Percentiles rank a stretch among this genome's conserved stretches.
Conservation (phyloP, 2,797 vertebrate genomes). For the Morus bassanus region DNA sequence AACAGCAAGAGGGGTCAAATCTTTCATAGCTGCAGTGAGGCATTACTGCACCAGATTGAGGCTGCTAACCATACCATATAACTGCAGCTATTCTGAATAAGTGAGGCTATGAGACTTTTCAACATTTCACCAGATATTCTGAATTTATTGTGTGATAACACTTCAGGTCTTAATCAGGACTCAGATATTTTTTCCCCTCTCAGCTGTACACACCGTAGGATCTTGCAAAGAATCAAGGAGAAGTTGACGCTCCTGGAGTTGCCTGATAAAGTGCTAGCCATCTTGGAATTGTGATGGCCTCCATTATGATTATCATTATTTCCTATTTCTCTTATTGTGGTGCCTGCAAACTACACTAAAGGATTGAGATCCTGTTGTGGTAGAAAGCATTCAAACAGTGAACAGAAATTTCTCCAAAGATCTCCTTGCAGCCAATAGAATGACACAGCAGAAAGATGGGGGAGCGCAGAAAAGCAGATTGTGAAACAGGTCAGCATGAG, state of each 20-base stretch:
- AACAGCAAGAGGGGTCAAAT: not conserved
- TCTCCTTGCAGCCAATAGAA: not conserved
- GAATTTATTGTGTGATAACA: not conserved
- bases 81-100: not conserved
- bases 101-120: not conserved
- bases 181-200: not conserved
- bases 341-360: not conserved
- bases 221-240: not conserved
- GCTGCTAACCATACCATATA: not conserved
- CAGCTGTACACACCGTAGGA: not conserved
- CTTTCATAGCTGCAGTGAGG: not conserved
- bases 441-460: not conserved
- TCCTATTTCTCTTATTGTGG: not conserved
- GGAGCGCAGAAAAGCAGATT: not conserved
- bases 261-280: not conserved
- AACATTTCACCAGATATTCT: not conserved
- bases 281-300: not conserved
- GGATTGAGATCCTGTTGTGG: not conserved
- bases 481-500: not conserved
- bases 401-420: not conserved
- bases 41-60: not conserved
- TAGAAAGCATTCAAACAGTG: not conserved
- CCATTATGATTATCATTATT: not conserved
- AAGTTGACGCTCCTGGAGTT: not conserved
- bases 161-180: not conserved